Conservation (phyloP, 2,113 vertebrate genomes). For the Aldabrachelys gigantea region DNA sequence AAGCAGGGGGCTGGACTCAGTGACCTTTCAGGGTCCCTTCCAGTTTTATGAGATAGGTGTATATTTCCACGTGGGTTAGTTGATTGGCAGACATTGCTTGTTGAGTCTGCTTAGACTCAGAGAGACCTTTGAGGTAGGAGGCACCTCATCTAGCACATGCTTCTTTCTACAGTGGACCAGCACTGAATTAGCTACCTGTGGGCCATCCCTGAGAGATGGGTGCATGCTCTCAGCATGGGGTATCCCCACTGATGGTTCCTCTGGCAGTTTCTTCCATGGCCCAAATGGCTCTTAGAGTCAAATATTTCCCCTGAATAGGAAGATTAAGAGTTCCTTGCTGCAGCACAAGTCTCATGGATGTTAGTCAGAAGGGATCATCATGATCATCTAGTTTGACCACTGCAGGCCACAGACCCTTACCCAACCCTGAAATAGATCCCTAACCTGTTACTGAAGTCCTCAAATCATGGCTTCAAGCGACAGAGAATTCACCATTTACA, state of each 20-base stretch:
- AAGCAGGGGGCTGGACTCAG: too few species aligned
- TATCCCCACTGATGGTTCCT: background rate
- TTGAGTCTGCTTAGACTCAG: background rate
- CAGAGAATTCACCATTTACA: too few species aligned
- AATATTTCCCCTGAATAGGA: background rate
- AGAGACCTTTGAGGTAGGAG: background rate
- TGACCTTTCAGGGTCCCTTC: too few species aligned
- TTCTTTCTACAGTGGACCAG: fast-evolving
- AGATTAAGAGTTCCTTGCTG: background rate
- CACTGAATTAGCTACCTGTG: background rate
- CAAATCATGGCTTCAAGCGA: too few species aligned
- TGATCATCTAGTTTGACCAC: too few species aligned
- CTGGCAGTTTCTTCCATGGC: background rate
- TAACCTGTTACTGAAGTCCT: too few species aligned
- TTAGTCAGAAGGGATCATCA: too few species aligned
- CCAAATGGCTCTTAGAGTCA: background rate
- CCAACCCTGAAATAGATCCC: too few species aligned
- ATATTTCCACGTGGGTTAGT: background rate
- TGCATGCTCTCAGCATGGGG: background rate
- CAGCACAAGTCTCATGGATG: background rate
- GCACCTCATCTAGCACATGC: background rate
- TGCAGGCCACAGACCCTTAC: too few species aligned
- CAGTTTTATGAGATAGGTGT: too few species aligned
- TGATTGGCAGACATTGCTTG: background rate
- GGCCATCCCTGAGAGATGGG: background rate